Base-by-base conservation (phyloP, 1,140 invertebrate genomes). In the Drosophila erecta region DNA sequence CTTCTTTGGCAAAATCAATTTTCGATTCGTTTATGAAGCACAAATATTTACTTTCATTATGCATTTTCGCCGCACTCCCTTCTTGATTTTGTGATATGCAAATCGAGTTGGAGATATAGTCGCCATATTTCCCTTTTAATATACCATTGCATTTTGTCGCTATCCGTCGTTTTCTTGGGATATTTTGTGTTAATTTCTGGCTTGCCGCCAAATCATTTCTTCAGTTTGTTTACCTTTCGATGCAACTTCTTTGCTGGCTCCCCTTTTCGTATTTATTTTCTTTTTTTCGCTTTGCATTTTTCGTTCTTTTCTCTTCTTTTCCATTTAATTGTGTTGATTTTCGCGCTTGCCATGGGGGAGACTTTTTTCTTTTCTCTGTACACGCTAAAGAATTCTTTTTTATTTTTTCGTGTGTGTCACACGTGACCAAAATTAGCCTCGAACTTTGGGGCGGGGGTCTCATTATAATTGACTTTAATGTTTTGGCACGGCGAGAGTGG, bases 281-380 rank as follows among this genome's bases (percentile, higher is more conserved):
- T 40, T 8, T 17, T 11, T 10, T n/a, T 5, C 15, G 12, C 38
- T 49, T 40, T 30, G 30, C 2, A 30, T 8, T 10, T 8, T 8
- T 30, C 0, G 27, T 10, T 30, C 27, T 30, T 30, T 3, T 10
- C 7, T 30, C 0, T 15, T 58, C 40, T 38, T 35, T 47, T 30
- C n/a, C 12, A 12, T 55, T 75, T 74, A 75, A 74, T 75, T 75
- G 59, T 74, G 72, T 74, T 75, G 59, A 64, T 50, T 50, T 64
- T 66, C 58, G 37, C 44, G 64, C 64, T 49, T 50, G 17, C 27
- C 24, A 61, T 40, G 46, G 17, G 35, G 17, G 8, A 30, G 38
- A 56, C 5, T 33, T 58, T 20, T 58, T 56, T n/a, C 33, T 40
- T 30, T 30, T 33, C 4, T 20, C 30, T 46, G 37, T 37, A 38